Percentiles rank a stretch among this genome's conserved stretches.
Conservation (phyloP, 2,797 vertebrate genomes). For the Micrastur ruficollis region DNA sequence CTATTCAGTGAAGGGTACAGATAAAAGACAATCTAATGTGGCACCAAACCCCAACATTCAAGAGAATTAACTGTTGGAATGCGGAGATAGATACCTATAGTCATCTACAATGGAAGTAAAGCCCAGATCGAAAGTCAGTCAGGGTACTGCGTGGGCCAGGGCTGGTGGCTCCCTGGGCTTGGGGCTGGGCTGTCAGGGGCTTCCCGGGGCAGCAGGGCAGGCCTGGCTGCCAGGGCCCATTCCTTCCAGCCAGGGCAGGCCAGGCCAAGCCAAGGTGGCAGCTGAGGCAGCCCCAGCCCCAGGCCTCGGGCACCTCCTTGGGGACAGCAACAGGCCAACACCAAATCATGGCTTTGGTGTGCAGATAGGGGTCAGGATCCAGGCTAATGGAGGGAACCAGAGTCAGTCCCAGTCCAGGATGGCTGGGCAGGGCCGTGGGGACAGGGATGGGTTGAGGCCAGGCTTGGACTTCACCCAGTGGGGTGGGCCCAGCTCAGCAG, state of each 20-base stretch:
- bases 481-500: too few relatives aligned
- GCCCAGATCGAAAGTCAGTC: not conserved
- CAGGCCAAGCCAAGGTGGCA: too few relatives aligned
- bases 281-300: too few relatives aligned
- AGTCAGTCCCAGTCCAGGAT: not conserved
- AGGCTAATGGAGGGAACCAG: not conserved
- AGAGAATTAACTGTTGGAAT: not conserved
- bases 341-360: not conserved
- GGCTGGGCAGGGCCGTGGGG: rapidly evolving
- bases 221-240: rapidly evolving
- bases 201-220: rapidly evolving
- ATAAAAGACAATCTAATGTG: not conserved
- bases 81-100: not conserved
- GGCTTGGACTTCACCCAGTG: not conserved
- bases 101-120: not conserved
- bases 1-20: not conserved
- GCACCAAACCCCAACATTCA: not conserved
- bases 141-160: rapidly evolving
- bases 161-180: not conserved
- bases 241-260: not conserved
- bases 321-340: too few relatives aligned
- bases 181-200: not conserved
- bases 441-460: not conserved
- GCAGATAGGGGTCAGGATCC: too few relatives aligned
- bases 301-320: not conserved